Evolutionary conservation across 2,113 vertebrate species (phyloP).

Genomic region (Triplophysa dalaica): DNA sequence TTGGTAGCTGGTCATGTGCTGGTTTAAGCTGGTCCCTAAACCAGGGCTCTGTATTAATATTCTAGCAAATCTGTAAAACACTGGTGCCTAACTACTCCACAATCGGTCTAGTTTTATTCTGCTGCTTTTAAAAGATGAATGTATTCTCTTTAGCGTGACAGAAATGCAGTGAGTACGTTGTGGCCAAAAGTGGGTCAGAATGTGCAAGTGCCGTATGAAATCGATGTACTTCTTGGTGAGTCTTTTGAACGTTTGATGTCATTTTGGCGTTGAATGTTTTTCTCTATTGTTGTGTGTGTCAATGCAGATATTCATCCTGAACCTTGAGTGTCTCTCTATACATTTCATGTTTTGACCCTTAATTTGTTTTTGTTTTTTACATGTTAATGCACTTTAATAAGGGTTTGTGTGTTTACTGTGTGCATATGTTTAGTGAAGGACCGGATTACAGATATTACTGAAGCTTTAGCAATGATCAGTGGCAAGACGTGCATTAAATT

Average conservation of each 20-base stretch:
- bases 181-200: constrained; percentile 47
- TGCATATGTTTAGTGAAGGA: background rate
- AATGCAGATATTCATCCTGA: background rate
- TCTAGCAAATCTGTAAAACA: too few species aligned
- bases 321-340: background rate
- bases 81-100: too few species aligned
- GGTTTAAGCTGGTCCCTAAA: too few species aligned
- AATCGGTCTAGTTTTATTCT: too few species aligned
- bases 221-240: constrained; percentile 54
- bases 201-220: constrained; percentile 54
- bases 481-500: constrained; percentile 62
- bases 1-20: too few species aligned
- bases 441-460: constrained; percentile 25
- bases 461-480: constrained; percentile 60
- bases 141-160: constrained; percentile 37
- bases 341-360: too few species aligned
- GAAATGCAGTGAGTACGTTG: constrained; percentile 35
- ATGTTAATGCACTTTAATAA: too few species aligned
- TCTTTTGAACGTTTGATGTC: background rate
- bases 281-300: background rate
- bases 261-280: background rate
- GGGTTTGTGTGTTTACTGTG: background rate
- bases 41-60: too few species aligned
- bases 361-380: too few species aligned
- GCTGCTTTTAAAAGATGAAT: too few species aligned